A percentile compares a stretch with the other conserved stretches of the same genome.
Evolutionary conservation across 37 sponge, comb jelly and placozoan genomes (phyloP).

Genomic region (Bolinopsis microptera): DNA sequence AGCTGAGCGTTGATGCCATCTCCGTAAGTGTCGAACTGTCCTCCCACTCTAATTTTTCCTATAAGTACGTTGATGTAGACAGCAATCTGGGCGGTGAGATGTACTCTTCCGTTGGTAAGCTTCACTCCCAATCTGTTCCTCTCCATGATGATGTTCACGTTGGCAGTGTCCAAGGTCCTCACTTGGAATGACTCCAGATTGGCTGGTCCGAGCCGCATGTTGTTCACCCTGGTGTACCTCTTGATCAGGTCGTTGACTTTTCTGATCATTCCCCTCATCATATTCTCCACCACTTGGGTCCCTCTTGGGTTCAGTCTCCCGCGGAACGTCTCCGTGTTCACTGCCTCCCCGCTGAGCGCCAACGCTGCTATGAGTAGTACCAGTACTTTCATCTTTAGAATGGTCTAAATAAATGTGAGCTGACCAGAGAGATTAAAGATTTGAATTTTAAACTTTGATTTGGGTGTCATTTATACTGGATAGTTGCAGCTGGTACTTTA

Average conservation of each 20-base stretch:
- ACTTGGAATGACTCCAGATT: background rate
- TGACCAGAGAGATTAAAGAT: background rate
- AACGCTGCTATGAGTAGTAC: background rate
- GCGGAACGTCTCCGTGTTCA: background rate
- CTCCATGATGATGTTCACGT: background rate
- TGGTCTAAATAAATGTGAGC: background rate
- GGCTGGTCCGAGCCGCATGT: slow-evolving; percentile 1
- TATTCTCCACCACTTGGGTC: background rate
- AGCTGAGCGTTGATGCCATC: slow-evolving; percentile 9
- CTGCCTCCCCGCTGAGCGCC: background rate
- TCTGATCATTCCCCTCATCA: slow-evolving; percentile 8
- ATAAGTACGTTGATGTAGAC: background rate
- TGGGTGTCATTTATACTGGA: background rate
- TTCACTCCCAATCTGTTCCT: slow-evolving; percentile 3
- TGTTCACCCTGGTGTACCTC: background rate
- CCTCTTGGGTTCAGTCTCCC: slow-evolving; percentile 4
- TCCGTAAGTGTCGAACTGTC: slow-evolving; percentile 38
- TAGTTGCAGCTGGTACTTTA: background rate
- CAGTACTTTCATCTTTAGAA: background rate
- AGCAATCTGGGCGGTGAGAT: background rate
- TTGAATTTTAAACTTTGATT: background rate
- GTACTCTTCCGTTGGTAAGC: background rate
- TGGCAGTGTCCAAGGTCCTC: slow-evolving; percentile 12
- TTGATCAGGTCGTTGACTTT: slow-evolving; percentile 5
- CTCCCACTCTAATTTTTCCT: background rate